Conservation (phyloP, 2,113 vertebrate genomes). For the Sclerurus mexicanus region DNA sequence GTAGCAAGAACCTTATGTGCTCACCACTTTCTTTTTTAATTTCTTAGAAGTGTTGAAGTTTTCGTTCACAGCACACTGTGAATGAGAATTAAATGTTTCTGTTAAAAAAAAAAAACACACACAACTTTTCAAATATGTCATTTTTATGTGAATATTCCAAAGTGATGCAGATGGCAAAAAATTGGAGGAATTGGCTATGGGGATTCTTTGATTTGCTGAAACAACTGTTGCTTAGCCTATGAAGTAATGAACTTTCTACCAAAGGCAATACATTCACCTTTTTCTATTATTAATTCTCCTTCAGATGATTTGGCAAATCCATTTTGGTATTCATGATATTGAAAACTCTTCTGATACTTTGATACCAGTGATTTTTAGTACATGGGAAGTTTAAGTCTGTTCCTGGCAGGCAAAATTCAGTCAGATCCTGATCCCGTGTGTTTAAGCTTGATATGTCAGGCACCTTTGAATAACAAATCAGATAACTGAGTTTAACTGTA, state of each 20-base stretch:
- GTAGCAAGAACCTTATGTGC: constrained; percentile 14
- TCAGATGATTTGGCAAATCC: background rate
- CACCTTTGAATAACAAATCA: background rate
- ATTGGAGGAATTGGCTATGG: background rate
- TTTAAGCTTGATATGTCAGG: background rate
- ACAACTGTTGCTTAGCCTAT: background rate
- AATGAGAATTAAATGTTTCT: constrained; percentile 11
- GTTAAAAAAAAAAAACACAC: background rate
- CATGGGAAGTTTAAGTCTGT: rapidly evolving
- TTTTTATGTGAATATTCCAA: constrained; percentile 5
- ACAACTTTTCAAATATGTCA: constrained; percentile 17
- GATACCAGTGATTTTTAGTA: background rate
- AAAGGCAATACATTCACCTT: background rate
- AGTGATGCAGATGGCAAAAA: constrained; percentile 22
- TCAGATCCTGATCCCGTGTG: background rate
- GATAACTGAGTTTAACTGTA: background rate
- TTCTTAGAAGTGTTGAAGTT: constrained; percentile 34
- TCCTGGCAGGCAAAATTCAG: background rate
- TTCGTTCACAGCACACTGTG: constrained; percentile 22
- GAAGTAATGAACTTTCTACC: background rate
- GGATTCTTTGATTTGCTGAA: background rate
- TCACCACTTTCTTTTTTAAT: constrained; percentile 6
- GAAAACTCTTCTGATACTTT: background rate
- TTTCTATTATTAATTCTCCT: background rate
- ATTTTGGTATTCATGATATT: background rate